phyloP scores from a whole-genome alignment of 2,888 invertebrate genomes.

The Tinea pellionella region DNA sequence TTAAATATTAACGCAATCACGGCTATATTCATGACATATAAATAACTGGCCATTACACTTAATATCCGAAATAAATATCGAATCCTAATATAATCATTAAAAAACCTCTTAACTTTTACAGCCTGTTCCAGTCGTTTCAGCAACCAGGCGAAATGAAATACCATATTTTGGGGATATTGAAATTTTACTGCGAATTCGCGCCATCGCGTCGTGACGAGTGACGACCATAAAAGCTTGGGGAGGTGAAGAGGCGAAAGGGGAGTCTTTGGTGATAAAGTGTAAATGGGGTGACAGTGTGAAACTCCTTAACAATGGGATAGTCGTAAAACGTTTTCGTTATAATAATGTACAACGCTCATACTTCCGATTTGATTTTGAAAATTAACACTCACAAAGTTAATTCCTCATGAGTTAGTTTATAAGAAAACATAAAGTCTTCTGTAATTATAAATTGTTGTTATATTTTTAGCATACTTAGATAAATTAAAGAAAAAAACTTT shows the following conservation, averaged over 20 bases:
- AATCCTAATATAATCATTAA: conserved; percentile 2
- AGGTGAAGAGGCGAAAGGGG: conserved; percentile 20
- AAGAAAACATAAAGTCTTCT: too few relatives aligned
- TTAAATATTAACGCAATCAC: too few relatives aligned
- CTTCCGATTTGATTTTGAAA: conserved; percentile 19
- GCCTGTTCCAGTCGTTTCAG: conserved; percentile 28
- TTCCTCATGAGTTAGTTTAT: too few relatives aligned
- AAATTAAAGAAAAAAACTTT: too few relatives aligned
- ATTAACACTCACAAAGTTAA: not conserved
- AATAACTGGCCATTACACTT: conserved; percentile 22
- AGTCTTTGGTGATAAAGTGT: conserved; percentile 26
- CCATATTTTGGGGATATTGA: conserved; percentile 49
- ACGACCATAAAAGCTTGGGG: conserved; percentile 28
- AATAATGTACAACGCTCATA: conserved; percentile 18
- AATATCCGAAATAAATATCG: conserved; percentile 12
- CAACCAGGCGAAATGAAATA: conserved; percentile 36
- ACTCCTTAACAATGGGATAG: conserved; percentile 28
- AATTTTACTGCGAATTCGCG: conserved; percentile 40
- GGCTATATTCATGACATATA: not conserved
- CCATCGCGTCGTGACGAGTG: conserved; percentile 22
- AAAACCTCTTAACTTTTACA: conserved; percentile 11
- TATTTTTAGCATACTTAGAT: too few relatives aligned
- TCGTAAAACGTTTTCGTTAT: conserved; percentile 25
- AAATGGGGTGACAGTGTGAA: conserved; percentile 24
- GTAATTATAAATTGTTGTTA: too few relatives aligned